A percentile compares a stretch with the other conserved stretches of the same genome.
phyloP scores from a whole-genome alignment of 2,113 vertebrate species.

The Rhizomys pruinosus region DNA sequence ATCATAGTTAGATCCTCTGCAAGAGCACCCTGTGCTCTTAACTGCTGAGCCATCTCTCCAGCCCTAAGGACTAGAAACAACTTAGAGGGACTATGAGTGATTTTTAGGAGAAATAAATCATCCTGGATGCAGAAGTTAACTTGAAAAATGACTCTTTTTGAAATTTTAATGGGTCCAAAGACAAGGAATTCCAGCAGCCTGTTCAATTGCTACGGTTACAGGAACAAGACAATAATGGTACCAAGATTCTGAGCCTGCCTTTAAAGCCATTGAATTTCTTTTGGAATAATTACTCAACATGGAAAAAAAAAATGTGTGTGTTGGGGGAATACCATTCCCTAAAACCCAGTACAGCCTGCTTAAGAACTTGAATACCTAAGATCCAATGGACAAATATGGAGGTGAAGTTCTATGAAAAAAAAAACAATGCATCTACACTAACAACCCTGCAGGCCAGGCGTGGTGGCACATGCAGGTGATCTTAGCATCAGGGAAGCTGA shows the following conservation, averaged over 20 bases:
- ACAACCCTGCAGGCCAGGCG: not conserved
- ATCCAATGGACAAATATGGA: not conserved
- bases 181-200: too few species aligned
- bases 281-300: too few species aligned
- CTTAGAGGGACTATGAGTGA: not conserved
- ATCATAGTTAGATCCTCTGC: too few species aligned
- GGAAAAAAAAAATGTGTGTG: too few species aligned
- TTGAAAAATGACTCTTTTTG: too few species aligned
- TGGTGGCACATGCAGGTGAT: not conserved
- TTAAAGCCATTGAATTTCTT: not conserved
- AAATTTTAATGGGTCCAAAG: too few species aligned
- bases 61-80: not conserved
- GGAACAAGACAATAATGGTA: not conserved
- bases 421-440: not conserved
- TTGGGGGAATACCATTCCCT: not conserved
- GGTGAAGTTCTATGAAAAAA: not conserved
- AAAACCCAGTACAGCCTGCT: not conserved
- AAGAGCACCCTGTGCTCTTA: too few species aligned
- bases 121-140: too few species aligned
- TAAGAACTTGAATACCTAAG: slow-evolving; percentile 18
- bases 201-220: not conserved
- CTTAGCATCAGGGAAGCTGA: not conserved
- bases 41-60: too few species aligned
- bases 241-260: not conserved
- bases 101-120: not conserved